Base-by-base conservation (phyloP, 2,888 invertebrate genomes). In the Leptura quadrifasciata region DNA sequence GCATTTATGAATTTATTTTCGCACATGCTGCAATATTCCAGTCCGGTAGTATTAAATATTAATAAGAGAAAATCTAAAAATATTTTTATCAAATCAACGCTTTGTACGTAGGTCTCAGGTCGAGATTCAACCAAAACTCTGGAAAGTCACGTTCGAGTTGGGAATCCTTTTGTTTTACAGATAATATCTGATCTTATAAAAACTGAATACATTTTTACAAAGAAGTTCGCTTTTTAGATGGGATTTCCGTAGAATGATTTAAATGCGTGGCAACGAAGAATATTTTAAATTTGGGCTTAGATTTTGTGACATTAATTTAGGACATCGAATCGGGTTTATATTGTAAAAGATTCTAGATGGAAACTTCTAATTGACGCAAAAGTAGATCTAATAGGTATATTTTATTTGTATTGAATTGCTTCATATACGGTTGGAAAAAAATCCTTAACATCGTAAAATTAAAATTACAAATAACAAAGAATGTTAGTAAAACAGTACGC, bases 141-240 rank as follows among this genome's bases (percentile, higher is more conserved):
- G 60, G 60, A 69, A 69, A 58, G 69, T 69, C 69, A 69, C 69
- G 69, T 69, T 58, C 69, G n/a, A 24, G 27, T 12, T 18, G 17
- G 55, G 39, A 18, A 58, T 69, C 69, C 58, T 69, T 69, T 69
- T 69, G 58, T 69, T 69, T 58, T 39, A 35, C 58, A 58, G 69
- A 69, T 68, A 68, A 68, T 69, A 69, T 69, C 58, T 20, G 69
- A 69, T 69, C 57, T 39, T 69, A 47, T 69, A 35, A 69, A 69
- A 69, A 54, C 39, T 35, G 69, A 58, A 55, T 17, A 57, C n/a
- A n/a, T 55, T 47, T 57, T 57, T 47, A 58, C 69, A 47, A 58
- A 58, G 17, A 55, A 57, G 68, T 57, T 69, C 47, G 47, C n/a
- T 69, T 69, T 69, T 69, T 69, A n/a, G 15, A 21, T 27, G 57